A percentile compares a stretch with the other conserved stretches of the same genome.
Evolutionary conservation across 2,113 vertebrate genomes (phyloP).

Genomic region (Cisticola juncidis): DNA sequence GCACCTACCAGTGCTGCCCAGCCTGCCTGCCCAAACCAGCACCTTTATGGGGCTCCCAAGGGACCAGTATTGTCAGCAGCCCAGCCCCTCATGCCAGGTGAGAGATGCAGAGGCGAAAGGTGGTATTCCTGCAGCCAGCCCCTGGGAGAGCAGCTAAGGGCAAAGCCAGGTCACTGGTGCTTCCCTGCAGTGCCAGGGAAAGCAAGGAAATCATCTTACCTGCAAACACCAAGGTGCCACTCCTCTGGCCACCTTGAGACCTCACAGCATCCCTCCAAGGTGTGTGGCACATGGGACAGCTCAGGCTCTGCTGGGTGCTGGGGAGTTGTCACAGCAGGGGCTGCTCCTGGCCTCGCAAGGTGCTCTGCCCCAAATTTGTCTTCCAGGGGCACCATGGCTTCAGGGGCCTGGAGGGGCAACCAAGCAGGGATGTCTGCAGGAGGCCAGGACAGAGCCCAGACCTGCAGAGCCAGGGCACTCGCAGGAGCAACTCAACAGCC

Average conservation of each 20-base stretch:
- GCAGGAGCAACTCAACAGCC: background rate
- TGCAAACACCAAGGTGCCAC: background rate
- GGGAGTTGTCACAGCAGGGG: background rate
- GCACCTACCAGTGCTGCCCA: background rate
- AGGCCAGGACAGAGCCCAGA: background rate
- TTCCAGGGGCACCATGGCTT: accelerated
- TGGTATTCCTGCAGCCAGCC: background rate
- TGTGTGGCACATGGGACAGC: background rate
- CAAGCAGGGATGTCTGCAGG: background rate
- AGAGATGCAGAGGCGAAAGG: background rate
- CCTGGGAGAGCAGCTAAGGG: background rate
- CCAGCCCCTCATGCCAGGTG: background rate
- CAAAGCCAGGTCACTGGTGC: background rate
- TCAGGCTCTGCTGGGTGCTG: background rate
- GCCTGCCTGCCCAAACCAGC: background rate
- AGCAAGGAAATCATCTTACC: background rate
- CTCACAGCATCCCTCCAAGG: background rate
- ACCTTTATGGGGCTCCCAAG: accelerated
- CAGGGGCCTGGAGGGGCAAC: no score
- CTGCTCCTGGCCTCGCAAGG: background rate
- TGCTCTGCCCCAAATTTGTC: background rate
- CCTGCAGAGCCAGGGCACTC: background rate
- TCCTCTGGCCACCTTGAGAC: accelerated
- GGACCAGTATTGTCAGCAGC: accelerated
- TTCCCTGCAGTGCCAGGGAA: accelerated